These are phyloP conservation scores for Emmelina monodactyla DNA, from an alignment of 2,888 invertebrate species.

Conservation along the genomic window DNA sequence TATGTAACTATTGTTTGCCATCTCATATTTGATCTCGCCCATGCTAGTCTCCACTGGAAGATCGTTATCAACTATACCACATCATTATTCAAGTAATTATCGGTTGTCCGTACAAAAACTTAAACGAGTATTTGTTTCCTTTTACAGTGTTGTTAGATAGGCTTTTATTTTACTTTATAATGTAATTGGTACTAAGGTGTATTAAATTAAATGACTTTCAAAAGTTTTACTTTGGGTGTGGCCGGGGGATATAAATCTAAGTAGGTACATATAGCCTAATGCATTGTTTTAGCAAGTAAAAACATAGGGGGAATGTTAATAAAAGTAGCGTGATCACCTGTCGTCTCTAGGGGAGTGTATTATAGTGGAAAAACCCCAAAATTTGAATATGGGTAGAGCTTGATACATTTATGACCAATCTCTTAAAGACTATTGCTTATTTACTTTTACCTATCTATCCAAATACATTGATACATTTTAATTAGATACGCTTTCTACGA, in stretches of 20 bases:
- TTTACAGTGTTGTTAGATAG: too few species aligned
- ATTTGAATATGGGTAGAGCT: constrained; percentile 4
- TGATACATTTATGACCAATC: constrained; percentile 1
- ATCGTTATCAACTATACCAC: constrained; percentile 15
- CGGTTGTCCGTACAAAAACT: not conserved
- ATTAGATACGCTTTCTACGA: constrained; percentile 22
- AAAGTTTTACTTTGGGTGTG: too few species aligned
- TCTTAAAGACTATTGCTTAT: not conserved
- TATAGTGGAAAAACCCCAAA: constrained; percentile 17
- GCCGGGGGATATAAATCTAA: too few species aligned
- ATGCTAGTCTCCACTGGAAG: constrained; percentile 7
- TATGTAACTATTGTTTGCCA: not conserved
- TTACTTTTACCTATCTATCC: not conserved
- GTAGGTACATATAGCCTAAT: too few species aligned
- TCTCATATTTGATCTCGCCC: not conserved
- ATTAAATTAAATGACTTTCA: too few species aligned
- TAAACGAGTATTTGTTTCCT: too few species aligned
- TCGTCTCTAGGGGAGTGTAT: constrained; percentile 21
- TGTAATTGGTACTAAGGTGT: too few species aligned
- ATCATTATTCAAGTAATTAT: constrained; percentile 9
- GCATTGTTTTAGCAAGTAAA: too few species aligned
- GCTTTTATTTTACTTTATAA: too few species aligned
- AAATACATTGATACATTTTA: not conserved
- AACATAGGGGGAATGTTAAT: constrained; percentile 36
- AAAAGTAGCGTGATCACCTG: constrained; percentile 36